Base-by-base conservation (phyloP, 2,888 invertebrate genomes). In the Leptura quadrifasciata region DNA sequence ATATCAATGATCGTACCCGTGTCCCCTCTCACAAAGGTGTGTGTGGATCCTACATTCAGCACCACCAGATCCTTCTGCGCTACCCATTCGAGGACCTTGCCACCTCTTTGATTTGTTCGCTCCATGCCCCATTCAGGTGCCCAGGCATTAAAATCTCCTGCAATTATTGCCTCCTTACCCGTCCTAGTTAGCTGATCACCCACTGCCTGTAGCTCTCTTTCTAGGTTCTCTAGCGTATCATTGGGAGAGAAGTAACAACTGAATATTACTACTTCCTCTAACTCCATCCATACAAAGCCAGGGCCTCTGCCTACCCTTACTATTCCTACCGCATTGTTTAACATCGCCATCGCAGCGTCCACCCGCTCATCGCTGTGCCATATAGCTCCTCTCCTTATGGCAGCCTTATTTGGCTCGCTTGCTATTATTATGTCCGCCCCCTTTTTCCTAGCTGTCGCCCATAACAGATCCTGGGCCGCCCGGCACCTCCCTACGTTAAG, bases 71-170 rank as follows among this genome's bases (percentile, higher is more conserved):
- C 55, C 18, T 57, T 12, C 24, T 61, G 61, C 12, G 70, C 39
- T 15, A 63, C 15, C 71, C 75, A 75, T 75, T 75, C 75, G 1
- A 72, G 24, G 15, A 75, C 57, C 20, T 54, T 57, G 20, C 54
- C 55, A 20, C 75, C 75, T 54, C 67, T 63, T 9, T 31, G 17
- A 21, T 76, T 72, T 8, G 57, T 20, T 4, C n/a, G 31, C 3
- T 31, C 17, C 8, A 72, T 67, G 10, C 76, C 72, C 76, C 72
- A 72, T 39, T 58, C 15, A n/a, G n/a, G 27, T n/a, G 72, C 64
- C 27, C 55, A n/a, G n/a, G 76, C 63, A 35, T 76, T 72, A 24
- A 76, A 76, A 58, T 76, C 72, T 9, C 76, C 76, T 15, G 63
- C 58, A 8, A 55, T 17, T 55, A 55, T 6, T n/a, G n/a, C n/a